Percentiles rank a stretch among this genome's conserved stretches.
These are phyloP conservation scores for Platycercus adscitus DNA, from an alignment of 2,113 vertebrate genomes.

Conservation along the genomic window DNA sequence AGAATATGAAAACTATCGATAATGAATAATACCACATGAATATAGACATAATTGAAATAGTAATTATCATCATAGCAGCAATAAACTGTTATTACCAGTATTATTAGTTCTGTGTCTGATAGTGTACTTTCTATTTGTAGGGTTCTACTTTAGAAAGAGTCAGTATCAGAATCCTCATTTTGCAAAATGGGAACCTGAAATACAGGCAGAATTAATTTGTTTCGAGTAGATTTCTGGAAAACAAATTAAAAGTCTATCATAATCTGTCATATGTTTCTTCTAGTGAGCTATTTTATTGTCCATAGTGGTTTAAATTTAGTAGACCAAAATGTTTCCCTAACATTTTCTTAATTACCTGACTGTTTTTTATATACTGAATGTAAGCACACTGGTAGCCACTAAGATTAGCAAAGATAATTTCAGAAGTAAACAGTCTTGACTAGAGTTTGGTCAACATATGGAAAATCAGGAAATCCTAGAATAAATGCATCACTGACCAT, in stretches of 20 bases:
- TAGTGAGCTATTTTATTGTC: neutral
- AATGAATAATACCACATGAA: neutral
- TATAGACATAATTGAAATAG: conserved; percentile 18
- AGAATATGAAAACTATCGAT: neutral
- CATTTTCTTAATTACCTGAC: neutral
- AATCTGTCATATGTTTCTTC: neutral
- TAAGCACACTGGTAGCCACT: neutral
- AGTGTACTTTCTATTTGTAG: neutral
- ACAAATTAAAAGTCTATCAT: neutral
- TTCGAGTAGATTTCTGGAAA: conserved; percentile 10
- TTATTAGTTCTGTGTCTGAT: neutral
- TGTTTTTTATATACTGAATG: neutral
- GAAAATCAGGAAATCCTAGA: neutral
- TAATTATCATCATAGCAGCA: conserved; percentile 26
- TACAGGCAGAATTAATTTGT: neutral
- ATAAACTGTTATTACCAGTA: neutral
- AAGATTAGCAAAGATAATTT: neutral
- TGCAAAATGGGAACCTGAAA: neutral
- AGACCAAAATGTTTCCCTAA: neutral
- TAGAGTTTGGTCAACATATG: neutral
- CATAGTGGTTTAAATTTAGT: neutral
- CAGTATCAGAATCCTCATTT: neutral
- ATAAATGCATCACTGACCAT: neutral
- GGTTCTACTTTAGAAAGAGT: neutral
- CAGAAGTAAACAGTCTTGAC: neutral